phyloP scores from a whole-genome alignment of 2,113 vertebrate species.

The Benitochromis conjunctus region DNA sequence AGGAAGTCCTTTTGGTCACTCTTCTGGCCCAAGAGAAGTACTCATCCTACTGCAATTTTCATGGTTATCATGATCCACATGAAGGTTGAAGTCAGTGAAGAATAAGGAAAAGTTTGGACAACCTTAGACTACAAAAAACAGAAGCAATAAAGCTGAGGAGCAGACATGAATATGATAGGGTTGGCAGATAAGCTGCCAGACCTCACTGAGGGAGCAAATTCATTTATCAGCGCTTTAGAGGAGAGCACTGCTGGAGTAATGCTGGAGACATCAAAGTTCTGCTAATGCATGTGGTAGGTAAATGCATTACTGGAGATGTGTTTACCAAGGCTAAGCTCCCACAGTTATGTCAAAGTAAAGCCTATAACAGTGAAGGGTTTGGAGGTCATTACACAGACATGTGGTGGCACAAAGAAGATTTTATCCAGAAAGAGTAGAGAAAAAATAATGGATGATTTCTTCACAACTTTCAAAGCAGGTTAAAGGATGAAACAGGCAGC shows the following conservation, averaged over 20 bases:
- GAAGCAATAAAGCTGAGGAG: too few relatives aligned
- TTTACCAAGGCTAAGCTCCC: background rate
- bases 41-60: accelerated
- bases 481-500: background rate
- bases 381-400: background rate
- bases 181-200: background rate
- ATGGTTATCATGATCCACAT: too few relatives aligned
- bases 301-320: background rate
- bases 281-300: background rate
- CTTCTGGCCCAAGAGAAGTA: background rate
- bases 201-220: background rate
- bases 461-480: background rate
- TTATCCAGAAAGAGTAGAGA: background rate
- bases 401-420: accelerated
- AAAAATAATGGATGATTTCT: background rate
- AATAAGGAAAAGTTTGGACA: too few relatives aligned
- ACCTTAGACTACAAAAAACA: too few relatives aligned
- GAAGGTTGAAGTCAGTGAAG: too few relatives aligned
- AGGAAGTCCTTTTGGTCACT: background rate
- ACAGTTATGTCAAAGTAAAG: background rate
- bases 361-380: background rate
- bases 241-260: background rate
- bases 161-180: too few relatives aligned
- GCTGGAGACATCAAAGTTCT: background rate
- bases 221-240: background rate